phyloP scores from a whole-genome alignment of 2,888 invertebrate species.

The Apoderus coryli region DNA sequence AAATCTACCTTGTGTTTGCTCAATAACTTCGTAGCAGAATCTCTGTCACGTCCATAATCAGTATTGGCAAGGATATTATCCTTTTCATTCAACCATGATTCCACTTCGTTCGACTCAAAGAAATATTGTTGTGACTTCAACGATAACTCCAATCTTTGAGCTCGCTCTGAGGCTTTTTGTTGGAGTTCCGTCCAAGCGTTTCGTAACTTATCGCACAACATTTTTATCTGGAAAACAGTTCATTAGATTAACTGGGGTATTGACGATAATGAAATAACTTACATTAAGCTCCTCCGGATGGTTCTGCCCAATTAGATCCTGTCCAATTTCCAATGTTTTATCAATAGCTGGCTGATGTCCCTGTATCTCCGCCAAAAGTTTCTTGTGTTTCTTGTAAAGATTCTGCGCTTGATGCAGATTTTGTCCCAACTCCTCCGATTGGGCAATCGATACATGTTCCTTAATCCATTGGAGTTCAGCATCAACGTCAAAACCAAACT shows the following conservation, averaged over 20 bases:
- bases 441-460: conserved; percentile 72
- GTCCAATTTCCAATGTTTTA: conserved; percentile 67
- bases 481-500: conserved; percentile 85
- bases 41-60: conserved; percentile 80
- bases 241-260: conserved; percentile 12
- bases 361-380: conserved; percentile 76
- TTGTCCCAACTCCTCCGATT: conserved; percentile 59
- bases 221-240: conserved; percentile 43
- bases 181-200: conserved; percentile 62
- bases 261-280: conserved; percentile 10
- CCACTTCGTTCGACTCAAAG: conserved; percentile 83
- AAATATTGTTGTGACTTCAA: conserved; percentile 83
- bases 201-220: conserved; percentile 56
- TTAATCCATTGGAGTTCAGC: conserved; percentile 91
- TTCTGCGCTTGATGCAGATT: conserved; percentile 88
- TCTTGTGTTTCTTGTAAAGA: conserved; percentile 84
- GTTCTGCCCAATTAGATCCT: conserved; percentile 52
- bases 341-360: conserved; percentile 78
- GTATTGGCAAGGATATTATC: conserved; percentile 66
- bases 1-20: conserved; percentile 77
- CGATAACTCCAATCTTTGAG: conserved; percentile 68
- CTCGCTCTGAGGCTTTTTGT: conserved; percentile 53
- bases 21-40: conserved; percentile 80
- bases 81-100: conserved; percentile 84
- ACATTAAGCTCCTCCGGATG: conserved; percentile 73